Evolutionary conservation across 2,797 vertebrate species (phyloP).

Genomic region (Florisuga fusca): DNA sequence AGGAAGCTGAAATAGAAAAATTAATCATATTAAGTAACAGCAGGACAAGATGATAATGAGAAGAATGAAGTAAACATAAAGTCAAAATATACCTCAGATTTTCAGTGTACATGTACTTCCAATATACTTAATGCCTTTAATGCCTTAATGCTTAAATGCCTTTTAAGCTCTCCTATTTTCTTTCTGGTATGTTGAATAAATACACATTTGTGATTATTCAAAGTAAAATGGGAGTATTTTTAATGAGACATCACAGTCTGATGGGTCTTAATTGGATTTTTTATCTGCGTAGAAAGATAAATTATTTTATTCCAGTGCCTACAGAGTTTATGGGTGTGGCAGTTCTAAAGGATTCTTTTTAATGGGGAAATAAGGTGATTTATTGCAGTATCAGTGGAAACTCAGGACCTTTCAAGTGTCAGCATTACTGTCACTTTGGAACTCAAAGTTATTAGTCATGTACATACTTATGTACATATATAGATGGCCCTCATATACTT

Average conservation of each 20-base stretch:
- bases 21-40: neutral
- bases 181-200: neutral
- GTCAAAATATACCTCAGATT: neutral
- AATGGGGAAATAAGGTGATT: neutral
- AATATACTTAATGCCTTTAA: neutral
- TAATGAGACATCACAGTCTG: neutral
- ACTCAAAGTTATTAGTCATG: neutral
- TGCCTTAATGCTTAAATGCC: no score
- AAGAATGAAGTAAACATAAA: neutral
- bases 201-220: neutral
- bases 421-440: neutral
- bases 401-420: neutral
- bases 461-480: accelerated
- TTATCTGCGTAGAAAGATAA: slow-evolving; percentile 4
- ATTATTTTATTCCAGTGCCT: neutral
- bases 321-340: neutral
- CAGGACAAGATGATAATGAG: neutral
- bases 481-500: neutral
- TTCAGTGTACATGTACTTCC: neutral
- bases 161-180: neutral
- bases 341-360: neutral
- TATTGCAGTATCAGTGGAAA: neutral
- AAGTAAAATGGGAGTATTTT: neutral
- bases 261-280: slow-evolving; percentile 7
- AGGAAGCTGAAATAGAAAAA: neutral